These are phyloP conservation scores for Condylura cristata DNA, from an alignment of 2,113 vertebrate genomes.

Conservation along the genomic window DNA sequence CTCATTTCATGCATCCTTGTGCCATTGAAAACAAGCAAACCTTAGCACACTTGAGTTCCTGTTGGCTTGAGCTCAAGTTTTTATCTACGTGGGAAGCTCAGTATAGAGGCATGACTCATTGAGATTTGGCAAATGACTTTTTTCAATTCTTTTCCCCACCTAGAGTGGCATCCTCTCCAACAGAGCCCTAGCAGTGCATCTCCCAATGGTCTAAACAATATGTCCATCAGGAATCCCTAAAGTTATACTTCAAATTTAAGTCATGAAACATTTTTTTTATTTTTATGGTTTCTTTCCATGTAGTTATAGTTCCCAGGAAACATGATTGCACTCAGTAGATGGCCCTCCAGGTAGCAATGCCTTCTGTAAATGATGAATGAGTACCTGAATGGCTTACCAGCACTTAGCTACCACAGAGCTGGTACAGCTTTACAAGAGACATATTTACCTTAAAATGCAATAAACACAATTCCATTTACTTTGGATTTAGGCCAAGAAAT, in stretches of 20 bases:
- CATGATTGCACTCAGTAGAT: background rate
- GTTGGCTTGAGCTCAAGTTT: background rate
- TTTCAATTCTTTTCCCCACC: background rate
- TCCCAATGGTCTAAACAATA: background rate
- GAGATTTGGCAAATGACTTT: background rate
- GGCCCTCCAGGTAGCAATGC: background rate
- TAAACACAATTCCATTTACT: constrained; percentile 48
- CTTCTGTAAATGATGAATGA: constrained; percentile 30
- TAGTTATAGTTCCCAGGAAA: background rate
- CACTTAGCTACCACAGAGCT: background rate
- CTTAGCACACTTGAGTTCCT: background rate
- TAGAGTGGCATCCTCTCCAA: background rate
- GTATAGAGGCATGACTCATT: background rate
- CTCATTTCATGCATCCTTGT: background rate
- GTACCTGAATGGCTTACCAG: background rate
- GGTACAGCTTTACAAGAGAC: background rate
- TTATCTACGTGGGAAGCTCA: background rate
- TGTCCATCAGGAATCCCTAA: background rate
- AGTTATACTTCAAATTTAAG: background rate
- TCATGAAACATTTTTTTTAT: background rate
- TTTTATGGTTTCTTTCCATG: background rate
- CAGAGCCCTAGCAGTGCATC: background rate
- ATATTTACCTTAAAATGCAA: constrained; percentile 15
- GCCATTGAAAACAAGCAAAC: background rate
- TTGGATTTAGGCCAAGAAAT: constrained; percentile 61